Base-by-base conservation (phyloP, 2,797 vertebrate genomes). In the Acomys russatus region DNA sequence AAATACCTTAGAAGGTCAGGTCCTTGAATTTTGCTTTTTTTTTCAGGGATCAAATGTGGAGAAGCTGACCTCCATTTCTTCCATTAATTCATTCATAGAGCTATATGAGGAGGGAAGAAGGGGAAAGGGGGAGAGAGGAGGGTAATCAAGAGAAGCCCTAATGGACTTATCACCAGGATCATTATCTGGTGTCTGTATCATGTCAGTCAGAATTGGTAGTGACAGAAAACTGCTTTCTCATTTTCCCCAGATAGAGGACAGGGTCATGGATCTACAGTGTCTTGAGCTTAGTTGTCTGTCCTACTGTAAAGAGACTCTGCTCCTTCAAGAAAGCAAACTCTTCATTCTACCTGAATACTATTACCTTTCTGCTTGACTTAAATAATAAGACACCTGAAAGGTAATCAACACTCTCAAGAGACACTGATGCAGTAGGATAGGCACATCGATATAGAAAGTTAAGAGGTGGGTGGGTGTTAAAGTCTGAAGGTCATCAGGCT, bases 201-300 rank as follows among this genome's bases (percentile, higher is more conserved):
- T 78, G 86, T 79, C 3, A 77, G 44, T 92, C 61, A 88, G 74
- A 93, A 90, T 70, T 93, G 5, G 76, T 91, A 84, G 15, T 3
- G 63, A 64, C 17, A 89, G 84, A 93, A 96, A 95, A 82, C 44
- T n/a, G 1, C 51, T 30, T 25, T 70, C 35, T 78, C 20, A 6
- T 15, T 70, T 71, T 92, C 86, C 25, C 44, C 73, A 20, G 15
- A 83, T 44, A 44, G 22, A 87, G 64, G 49, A 30, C 28, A 93
- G 33, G 66, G 49, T 79, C 7, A n/a, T 49, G 9, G 17, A 2
- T 33, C 83, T 51, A 20, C 11, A 51, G 17, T 88, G 44, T 30
- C 35, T 77, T 85, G 80, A 73, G 51, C 1, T 30, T 95, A 89
- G 77, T 25, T 64, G 44, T 80, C 51, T 51, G 54, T 18, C 8